Conservation (phyloP, 2,113 vertebrate genomes). For the Danio rerio region DNA sequence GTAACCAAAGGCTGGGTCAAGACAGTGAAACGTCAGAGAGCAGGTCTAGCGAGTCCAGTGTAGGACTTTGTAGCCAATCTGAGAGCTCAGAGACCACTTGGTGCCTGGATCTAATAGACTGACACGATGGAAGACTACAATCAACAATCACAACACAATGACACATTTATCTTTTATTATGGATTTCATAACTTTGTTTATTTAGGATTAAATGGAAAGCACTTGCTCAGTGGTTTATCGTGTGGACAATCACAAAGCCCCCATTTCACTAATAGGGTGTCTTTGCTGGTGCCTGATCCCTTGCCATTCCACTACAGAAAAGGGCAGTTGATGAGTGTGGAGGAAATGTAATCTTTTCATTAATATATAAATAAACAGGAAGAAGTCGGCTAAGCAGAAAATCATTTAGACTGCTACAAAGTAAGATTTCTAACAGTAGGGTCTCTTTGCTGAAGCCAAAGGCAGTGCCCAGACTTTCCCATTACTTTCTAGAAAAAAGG, state of each 20-base stretch:
- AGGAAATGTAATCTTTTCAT: no score
- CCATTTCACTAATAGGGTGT: background rate
- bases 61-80: slow-evolving; percentile 66
- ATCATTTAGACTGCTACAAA: no score
- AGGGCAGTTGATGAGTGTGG: no score
- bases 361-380: no score
- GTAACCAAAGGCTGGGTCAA: slow-evolving; percentile 67
- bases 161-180: background rate
- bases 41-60: slow-evolving; percentile 70
- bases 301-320: background rate
- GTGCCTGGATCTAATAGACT: slow-evolving; percentile 76
- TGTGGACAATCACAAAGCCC: background rate
- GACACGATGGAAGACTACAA: slow-evolving; percentile 24
- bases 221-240: no score
- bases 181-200: background rate
- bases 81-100: slow-evolving; percentile 76
- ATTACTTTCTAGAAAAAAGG: no score
- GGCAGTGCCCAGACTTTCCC: no score
- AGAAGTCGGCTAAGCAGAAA: no score
- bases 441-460: no score
- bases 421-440: no score
- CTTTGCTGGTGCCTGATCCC: background rate
- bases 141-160: background rate
- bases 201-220: background rate
- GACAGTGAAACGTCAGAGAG: slow-evolving; percentile 66